Conservation (phyloP, 30 jellyfish, hydroid and myxozoan genomes). For the Aurelia aurita complex sp. Pacific region DNA sequence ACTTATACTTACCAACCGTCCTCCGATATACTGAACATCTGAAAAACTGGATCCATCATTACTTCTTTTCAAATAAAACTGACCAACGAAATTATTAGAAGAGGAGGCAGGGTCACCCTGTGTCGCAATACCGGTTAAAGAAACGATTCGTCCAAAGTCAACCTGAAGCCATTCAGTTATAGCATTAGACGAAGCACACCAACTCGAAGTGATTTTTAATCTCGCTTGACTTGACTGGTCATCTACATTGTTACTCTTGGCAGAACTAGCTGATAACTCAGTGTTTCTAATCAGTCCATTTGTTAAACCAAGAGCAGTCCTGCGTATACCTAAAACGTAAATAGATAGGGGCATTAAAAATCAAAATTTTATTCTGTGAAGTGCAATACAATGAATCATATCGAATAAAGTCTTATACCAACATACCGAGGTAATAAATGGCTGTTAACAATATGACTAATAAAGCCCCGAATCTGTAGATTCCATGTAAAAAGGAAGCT, state of each 20-base stretch:
- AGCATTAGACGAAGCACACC: neutral
- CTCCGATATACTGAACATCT: neutral
- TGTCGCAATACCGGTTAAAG: neutral
- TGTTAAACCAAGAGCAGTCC: neutral
- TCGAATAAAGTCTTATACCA: too few species aligned
- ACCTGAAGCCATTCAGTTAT: slow-evolving; percentile 12
- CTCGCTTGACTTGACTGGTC: neutral
- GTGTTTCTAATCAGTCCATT: neutral
- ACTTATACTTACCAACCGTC: too few species aligned
- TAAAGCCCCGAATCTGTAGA: too few species aligned
- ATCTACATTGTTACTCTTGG: neutral
- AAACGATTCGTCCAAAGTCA: neutral
- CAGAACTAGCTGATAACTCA: neutral
- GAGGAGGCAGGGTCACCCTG: neutral
- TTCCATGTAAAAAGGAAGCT: too few species aligned
- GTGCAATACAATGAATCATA: too few species aligned
- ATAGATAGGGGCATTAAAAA: too few species aligned
- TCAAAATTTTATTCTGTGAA: too few species aligned
- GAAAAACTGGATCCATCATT: slow-evolving; percentile 4
- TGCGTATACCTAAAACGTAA: neutral
- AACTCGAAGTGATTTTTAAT: neutral
- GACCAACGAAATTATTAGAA: neutral
- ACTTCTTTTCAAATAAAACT: neutral
- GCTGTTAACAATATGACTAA: too few species aligned
- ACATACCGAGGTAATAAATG: too few species aligned